Evolutionary conservation across 2,113 vertebrate genomes (phyloP).

Genomic region (Eubucco bourcierii): DNA sequence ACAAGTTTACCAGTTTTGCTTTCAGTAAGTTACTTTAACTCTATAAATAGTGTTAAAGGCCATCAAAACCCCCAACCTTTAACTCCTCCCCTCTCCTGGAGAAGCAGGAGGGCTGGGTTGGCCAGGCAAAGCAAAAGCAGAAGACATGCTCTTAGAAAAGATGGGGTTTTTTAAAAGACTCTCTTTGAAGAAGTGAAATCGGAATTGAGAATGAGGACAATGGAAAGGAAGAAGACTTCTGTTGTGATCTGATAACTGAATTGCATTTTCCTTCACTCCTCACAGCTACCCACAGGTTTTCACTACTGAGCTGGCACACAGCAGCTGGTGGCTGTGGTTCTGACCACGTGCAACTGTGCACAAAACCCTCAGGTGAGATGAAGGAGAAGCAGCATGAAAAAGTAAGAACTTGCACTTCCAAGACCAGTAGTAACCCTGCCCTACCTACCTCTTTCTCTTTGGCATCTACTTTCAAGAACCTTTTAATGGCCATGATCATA

Average conservation of each 20-base stretch:
- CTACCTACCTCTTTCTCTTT: conserved; percentile 75
- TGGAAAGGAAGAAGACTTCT: accelerated
- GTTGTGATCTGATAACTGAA: not conserved
- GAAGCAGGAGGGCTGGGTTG: not conserved
- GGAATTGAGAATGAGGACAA: not conserved
- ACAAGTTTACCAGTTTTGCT: not conserved
- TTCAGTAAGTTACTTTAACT: not conserved
- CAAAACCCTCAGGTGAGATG: not conserved
- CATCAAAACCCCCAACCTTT: not conserved
- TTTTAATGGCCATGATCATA: conserved; percentile 78
- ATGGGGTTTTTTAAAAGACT: accelerated
- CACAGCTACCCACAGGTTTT: not conserved
- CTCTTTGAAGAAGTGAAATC: not conserved
- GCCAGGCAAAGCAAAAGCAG: not conserved
- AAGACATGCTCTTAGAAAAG: not conserved
- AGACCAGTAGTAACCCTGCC: not conserved
- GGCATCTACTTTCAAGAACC: conserved; percentile 69
- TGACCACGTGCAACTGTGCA: not conserved
- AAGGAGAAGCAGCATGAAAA: not conserved
- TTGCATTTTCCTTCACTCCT: not conserved
- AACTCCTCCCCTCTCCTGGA: not conserved
- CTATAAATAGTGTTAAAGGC: not conserved
- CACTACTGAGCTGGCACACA: not conserved
- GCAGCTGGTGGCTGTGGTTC: not conserved
- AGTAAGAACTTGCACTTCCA: not conserved